Evolutionary conservation across 2,113 vertebrate species (phyloP), one percentile per base, ranked within the genome.

Genomic region (Gymnobelideus leadbeateri): DNA sequence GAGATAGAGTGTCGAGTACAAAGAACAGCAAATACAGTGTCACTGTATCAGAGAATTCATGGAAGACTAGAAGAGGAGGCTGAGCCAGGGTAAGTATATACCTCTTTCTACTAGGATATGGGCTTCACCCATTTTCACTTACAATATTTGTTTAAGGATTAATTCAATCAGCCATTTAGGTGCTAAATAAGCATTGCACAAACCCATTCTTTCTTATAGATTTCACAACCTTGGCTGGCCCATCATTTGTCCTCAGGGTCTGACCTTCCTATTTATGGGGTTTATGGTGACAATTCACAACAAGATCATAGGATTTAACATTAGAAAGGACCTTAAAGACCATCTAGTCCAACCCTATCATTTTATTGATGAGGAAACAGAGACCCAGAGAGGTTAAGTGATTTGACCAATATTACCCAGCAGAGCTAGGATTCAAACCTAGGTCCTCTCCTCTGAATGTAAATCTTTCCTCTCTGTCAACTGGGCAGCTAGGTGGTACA

Each of bases 61-160:
- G 51, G 47, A 49, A 93, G 91, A 89, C 91, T 89, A 84, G 89
- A 55, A 92, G 16, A 43, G 68, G 68, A 43, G 19, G 19, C n/a
- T 43, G n/a, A 91, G 53, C 54, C n/a, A 93, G 92, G 89, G 51
- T 52, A 89, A 91, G 43, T 77, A 94, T 25, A 91, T 94, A 43
- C 9, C 43, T 93, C 52, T 94, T 94, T 92, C 92, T 91, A 43
- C 68, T 95, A 51, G 89, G 91, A 89, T 92, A 93, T 95, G 94
- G 57, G 89, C 84, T 95, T 96, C 91, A 51, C 77, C 84, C n/a
- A 89, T 96, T 95, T 53, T 3, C 49, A 94, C 52, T 12, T 43
- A 84, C 37, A 84, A 43, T 84, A 43, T 84, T 77, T 77, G 16
- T 77, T 43, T 84, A 84, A 43, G 37, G n/a, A 84, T 21, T 84